phyloP scores from a whole-genome alignment of 2,888 invertebrate species.

The Acronicta psi region DNA sequence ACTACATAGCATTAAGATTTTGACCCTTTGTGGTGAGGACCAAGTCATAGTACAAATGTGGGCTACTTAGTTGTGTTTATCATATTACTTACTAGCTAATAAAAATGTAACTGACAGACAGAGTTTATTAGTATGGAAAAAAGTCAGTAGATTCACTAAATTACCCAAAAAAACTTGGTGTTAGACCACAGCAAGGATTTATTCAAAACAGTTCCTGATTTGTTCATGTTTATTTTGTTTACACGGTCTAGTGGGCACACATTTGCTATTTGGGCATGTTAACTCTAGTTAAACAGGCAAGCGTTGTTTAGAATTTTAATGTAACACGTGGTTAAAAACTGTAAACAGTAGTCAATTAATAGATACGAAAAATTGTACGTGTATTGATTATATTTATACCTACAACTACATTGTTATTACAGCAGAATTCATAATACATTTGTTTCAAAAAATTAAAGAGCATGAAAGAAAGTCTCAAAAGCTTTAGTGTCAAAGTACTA shows the following conservation, averaged over 20 bases:
- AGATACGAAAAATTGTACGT: background rate
- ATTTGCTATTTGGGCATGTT: slow-evolving; percentile 34
- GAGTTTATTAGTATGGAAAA: no score
- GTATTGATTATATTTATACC: background rate
- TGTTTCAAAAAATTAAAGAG: no score
- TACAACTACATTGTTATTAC: no score
- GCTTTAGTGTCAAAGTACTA: no score
- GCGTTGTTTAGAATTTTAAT: slow-evolving; percentile 46
- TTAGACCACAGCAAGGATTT: background rate
- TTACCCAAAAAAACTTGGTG: background rate
- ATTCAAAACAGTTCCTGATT: slow-evolving; percentile 14
- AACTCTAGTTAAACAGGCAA: slow-evolving; percentile 12
- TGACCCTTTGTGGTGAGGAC: no score
- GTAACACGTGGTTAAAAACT: slow-evolving; percentile 28
- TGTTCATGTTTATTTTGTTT: slow-evolving; percentile 10
- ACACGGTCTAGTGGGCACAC: slow-evolving; percentile 14
- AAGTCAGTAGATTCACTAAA: background rate
- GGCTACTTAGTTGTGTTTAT: no score
- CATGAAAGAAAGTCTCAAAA: no score
- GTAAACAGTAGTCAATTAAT: slow-evolving; percentile 1
- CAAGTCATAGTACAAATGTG: no score
- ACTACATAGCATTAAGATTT: no score
- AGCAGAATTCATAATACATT: background rate
- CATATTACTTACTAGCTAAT: no score
- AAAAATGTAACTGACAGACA: no score